Evolutionary conservation across 1,140 invertebrate genomes (phyloP), one percentile per base, ranked within the genome.

Genomic region (Agrilus planipennis): DNA sequence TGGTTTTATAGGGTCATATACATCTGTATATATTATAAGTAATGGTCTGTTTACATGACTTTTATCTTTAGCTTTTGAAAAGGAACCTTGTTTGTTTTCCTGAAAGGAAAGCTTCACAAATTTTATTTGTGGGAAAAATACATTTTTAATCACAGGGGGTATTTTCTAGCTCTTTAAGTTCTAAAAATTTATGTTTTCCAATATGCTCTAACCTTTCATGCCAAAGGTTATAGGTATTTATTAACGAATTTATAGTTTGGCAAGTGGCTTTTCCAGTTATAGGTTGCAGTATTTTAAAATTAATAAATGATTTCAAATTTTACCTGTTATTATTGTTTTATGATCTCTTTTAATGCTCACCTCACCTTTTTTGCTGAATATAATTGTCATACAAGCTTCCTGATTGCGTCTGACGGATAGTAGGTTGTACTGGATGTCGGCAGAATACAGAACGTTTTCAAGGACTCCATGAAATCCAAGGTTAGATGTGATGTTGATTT

Each of bases 91-190:
- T 42, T 54, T 65, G 62, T 55, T 68, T 68, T 4, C 64, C 61
- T 23, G 58, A 51, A 46, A 68, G 60, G 49, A 62, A 68, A 39
- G 61, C 49, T 48, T 69, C 64, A 52, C 63, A 69, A 30, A 67
- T 42, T 18, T 53, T 40, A 20, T 41, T 19, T 43, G 42, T 49
- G 37, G 49, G 42, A 14, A 34, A 28, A 22, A 62, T 30, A n/a
- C n/a, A n/a, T n/a, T n/a, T n/a, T n/a, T n/a, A n/a, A n/a, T n/a
- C n/a, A n/a, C n/a, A n/a, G n/a, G n/a, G n/a, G n/a, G n/a, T n/a
- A n/a, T n/a, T n/a, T n/a, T n/a, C n/a, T n/a, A n/a, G n/a, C n/a
- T n/a, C n/a, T n/a, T n/a, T n/a, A n/a, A n/a, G n/a, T n/a, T n/a
- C n/a, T n/a, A n/a, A 22, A 42, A 58, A 61, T 53, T 60, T 60